Evolutionary conservation across 2,888 invertebrate species (phyloP), one percentile per base, ranked within the genome.

Genomic region (Eilema depressum): DNA sequence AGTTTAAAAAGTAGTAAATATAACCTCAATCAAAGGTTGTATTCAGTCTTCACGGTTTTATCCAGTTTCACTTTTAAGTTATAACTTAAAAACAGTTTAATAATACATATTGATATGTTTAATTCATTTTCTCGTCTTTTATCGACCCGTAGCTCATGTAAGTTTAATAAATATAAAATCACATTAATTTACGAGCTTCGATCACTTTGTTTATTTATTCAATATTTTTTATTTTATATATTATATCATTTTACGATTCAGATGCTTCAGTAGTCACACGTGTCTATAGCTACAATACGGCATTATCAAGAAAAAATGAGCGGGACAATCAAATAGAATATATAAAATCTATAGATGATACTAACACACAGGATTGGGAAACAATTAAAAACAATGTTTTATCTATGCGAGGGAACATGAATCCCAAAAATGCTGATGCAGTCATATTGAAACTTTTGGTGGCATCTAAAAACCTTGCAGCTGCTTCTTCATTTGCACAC

Each of bases 401-500:
- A 23, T 84, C 88, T 1, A 89, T 87, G 74, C 83, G 80, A 61
- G 92, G 92, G n/a, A 83, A 84, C 47, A 81, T 96, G 20, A 96
- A 91, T 63, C 75, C 89, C 59, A 91, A 92, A 59, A 97, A 96
- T 85, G 90, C 97, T 47, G 97, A 97, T 90, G 96, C 96, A 53
- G 85, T 96, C 0, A 93, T 97, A 57, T 84, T 97, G 57, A 95
- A 96, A 70, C 82, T 94, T 26, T 96, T 97, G 88, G 83, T 92
- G 11, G 83, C 82, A 7, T 78, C 84, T 0, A 91, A 92, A 41
- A 92, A 96, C 60, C 89, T 96, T 65, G 84, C 94, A 63, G 84
- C 94, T 47, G 97, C 96, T 0, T 90, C 96, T 71, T 96, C 95
- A 41, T 97, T 96, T 90, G 88, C 96, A 0, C 86, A 95, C 10